Evolutionary conservation across 2,888 invertebrate species (phyloP).

Genomic region (Cephonodes hylas): DNA sequence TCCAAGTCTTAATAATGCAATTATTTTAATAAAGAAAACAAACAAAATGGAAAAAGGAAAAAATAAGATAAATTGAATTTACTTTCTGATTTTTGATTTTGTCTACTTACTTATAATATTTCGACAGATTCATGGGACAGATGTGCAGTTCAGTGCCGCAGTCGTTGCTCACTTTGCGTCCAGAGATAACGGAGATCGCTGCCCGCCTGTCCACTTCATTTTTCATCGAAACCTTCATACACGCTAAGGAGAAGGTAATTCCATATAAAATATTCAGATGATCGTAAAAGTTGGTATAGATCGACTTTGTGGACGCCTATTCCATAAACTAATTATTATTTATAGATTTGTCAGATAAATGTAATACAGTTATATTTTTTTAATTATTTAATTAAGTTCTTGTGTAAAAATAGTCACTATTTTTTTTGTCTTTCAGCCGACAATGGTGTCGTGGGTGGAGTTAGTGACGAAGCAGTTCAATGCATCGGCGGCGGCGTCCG

Average conservation of each 20-base stretch:
- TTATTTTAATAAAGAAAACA: too few species aligned
- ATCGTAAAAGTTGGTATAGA: not conserved
- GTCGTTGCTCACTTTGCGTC: constrained; percentile 88
- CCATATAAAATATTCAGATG: too few species aligned
- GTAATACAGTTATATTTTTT: too few species aligned
- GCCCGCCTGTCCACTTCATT: constrained; percentile 95
- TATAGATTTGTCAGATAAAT: too few species aligned
- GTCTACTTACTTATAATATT: not conserved
- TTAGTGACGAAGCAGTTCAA: constrained; percentile 96
- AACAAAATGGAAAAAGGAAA: too few species aligned
- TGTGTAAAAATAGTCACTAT: too few species aligned
- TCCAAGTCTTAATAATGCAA: too few species aligned
- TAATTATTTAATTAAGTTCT: too few species aligned
- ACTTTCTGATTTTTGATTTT: not conserved
- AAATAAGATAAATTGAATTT: not conserved
- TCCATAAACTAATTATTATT: too few species aligned
- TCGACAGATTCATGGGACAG: constrained; percentile 97
- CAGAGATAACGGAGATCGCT: constrained; percentile 91
- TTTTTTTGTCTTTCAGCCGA: constrained; percentile 84
- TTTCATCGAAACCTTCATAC: constrained; percentile 97
- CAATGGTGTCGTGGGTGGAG: constrained; percentile 98
- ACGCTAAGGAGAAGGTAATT: constrained; percentile 96
- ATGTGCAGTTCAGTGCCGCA: constrained; percentile 96
- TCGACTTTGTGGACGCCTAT: too few species aligned
- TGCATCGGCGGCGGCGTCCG: constrained; percentile 92